Base-by-base conservation (phyloP, 2,888 invertebrate species). In the Parapristionchus giblindavisi region DNA sequence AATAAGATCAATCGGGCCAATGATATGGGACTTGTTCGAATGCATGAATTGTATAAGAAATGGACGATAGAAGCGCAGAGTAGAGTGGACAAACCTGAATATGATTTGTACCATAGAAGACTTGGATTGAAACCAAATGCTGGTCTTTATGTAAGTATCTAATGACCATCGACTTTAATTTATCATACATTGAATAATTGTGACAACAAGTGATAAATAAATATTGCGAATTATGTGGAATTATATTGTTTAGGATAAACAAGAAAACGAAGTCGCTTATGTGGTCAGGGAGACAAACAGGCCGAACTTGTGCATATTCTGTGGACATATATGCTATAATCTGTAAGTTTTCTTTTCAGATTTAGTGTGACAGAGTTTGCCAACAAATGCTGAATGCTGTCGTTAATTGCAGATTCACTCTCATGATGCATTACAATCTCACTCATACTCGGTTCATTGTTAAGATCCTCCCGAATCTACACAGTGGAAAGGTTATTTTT, bases 381-480 rank as follows among this genome's bases (percentile, higher is more conserved):
- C 52, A 52, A 11, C 4, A 52, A 21, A 5, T 24, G 21, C 11
- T n/a, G 5, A 21, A 52, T 56, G 56, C 27, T 56, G 8, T 32
- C 8, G 43, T 43, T 17, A 43, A n/a, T 32, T 63, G 38, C 48
- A 65, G 65, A 48, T 65, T 43, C 65, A 29, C 36, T 11, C 48
- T 65, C 11, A 65, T 65, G 65, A 65, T 65, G 65, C 65, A 65
- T 48, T 65, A 65, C 32, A 48, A 40, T 3, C 48, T 65, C 29
- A 65, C 65, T 5, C 65, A 65, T 48, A 65, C 34, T 21, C 65
- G 65, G 1, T 65, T 65, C 65, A 29, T 8, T 4, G 40, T 65
- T n/a, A 3, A n/a, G 17, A 5, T 65, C 29, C 24, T 29, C 5
- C 65, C 43, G 2, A 43, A 65, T 4, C 29, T 65, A 14, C 27